Percentiles rank a stretch among this genome's conserved stretches.
These are phyloP conservation scores for Drosophila kokeensis DNA, from an alignment of 2,888 invertebrate genomes.

Conservation along the genomic window DNA sequence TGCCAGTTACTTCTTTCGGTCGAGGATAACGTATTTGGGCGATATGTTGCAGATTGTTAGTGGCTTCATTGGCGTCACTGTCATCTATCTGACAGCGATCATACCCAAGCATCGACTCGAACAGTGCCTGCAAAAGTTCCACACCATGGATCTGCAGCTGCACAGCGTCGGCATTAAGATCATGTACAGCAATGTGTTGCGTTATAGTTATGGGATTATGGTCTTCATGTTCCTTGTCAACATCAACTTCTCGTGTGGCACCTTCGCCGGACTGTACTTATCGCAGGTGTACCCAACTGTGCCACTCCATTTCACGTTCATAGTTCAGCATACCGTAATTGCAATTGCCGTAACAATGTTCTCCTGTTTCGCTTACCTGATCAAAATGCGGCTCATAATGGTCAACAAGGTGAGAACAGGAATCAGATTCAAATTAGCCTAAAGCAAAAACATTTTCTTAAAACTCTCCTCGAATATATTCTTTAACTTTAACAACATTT, in stretches of 20 bases:
- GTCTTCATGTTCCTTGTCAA: slow-evolving; percentile 70
- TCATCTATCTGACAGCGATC: slow-evolving; percentile 81
- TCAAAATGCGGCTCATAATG: slow-evolving; percentile 82
- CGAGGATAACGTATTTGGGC: slow-evolving; percentile 82
- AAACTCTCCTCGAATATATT: neutral
- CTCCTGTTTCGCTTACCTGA: slow-evolving; percentile 70
- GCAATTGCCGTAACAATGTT: slow-evolving; percentile 75
- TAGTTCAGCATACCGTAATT: slow-evolving; percentile 83
- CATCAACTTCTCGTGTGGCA: slow-evolving; percentile 72
- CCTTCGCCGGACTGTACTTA: slow-evolving; percentile 75
- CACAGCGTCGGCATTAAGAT: slow-evolving; percentile 81
- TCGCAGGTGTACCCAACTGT: slow-evolving; percentile 69
- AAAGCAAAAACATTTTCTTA: neutral
- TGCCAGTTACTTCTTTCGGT: slow-evolving; percentile 83
- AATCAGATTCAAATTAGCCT: neutral
- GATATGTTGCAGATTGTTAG: slow-evolving; percentile 83
- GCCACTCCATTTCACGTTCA: slow-evolving; percentile 80
- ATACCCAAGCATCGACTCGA: slow-evolving; percentile 79
- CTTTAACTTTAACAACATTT: too few relatives aligned
- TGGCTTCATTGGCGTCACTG: slow-evolving; percentile 82
- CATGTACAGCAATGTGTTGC: slow-evolving; percentile 82
- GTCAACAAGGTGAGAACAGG: slow-evolving; percentile 77
- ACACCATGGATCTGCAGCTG: slow-evolving; percentile 78
- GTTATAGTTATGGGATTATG: slow-evolving; percentile 76
- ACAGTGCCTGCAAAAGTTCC: slow-evolving; percentile 72